Percentiles rank a stretch among this genome's conserved stretches.
Evolutionary conservation across 2,113 vertebrate genomes (phyloP).

Genomic region (Astatotilapia flaviijosephi): DNA sequence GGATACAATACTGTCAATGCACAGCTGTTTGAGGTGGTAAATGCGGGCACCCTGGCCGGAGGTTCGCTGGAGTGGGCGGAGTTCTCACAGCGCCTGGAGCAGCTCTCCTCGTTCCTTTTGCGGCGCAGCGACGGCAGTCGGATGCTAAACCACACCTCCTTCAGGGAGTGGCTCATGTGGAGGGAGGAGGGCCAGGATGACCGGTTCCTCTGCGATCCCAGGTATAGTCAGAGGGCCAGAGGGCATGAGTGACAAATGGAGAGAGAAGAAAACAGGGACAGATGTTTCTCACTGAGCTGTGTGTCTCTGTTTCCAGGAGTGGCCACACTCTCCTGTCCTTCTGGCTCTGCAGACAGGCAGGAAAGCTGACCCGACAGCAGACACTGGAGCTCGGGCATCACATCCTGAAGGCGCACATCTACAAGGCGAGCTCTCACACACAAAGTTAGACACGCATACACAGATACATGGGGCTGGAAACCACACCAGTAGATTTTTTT

Average conservation of each 20-base stretch:
- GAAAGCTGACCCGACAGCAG: conserved; percentile 90
- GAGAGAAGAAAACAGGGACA: not conserved
- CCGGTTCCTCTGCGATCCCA: conserved; percentile 95
- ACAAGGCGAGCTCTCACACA: conserved; percentile 75
- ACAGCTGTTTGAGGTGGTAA: conserved; percentile 84
- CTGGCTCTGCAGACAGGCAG: conserved; percentile 92
- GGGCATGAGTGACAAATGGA: not conserved
- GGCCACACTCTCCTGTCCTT: conserved; percentile 96
- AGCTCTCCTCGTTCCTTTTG: conserved; percentile 90
- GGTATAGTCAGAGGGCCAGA: conserved; percentile 61
- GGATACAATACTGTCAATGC: not conserved
- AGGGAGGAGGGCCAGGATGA: conserved; percentile 96
- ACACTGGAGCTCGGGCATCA: conserved; percentile 96
- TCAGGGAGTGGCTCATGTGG: conserved; percentile 98
- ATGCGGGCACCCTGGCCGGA: conserved; percentile 54
- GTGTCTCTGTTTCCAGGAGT: conserved; percentile 72
- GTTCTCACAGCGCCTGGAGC: conserved; percentile 91
- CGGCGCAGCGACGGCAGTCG: conserved; percentile 87
- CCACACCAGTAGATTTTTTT: not conserved
- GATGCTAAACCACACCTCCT: conserved; percentile 95
- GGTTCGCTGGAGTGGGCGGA: conserved; percentile 83
- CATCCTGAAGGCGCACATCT: conserved; percentile 98
- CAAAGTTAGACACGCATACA: not conserved
- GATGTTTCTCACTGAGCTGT: not conserved
- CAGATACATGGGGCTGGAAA: rapidly evolving